Conservation (phyloP, 92 coral and sea anemone genomes). For the Siderastrea radians region DNA sequence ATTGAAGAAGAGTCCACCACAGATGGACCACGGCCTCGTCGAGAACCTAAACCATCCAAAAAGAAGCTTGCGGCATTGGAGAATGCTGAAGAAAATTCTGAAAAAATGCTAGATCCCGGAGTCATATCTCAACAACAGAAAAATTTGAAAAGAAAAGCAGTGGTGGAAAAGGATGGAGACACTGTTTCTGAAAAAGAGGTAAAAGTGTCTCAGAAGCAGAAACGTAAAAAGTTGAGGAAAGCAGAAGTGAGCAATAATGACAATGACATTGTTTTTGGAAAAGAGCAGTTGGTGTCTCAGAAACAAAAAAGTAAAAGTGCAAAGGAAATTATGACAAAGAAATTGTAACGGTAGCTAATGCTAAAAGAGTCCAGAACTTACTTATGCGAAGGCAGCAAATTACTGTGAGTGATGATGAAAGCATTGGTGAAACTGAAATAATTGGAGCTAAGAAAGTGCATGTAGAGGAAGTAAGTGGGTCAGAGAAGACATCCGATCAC, state of each 20-base stretch:
- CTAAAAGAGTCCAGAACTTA: constrained; percentile 36
- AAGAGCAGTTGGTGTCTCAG: constrained; percentile 21
- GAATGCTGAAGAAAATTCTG: not conserved
- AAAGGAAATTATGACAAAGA: constrained; percentile 18
- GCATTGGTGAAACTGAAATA: constrained; percentile 9
- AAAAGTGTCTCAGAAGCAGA: constrained; percentile 24
- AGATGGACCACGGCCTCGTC: constrained; percentile 35
- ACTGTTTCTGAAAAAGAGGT: constrained; percentile 22
- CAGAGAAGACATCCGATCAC: constrained; percentile 18
- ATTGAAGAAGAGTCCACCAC: constrained; percentile 21
- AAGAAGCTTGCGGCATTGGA: constrained; percentile 45
- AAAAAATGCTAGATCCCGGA: constrained; percentile 13
- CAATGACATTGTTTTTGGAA: constrained; percentile 9
- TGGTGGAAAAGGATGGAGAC: not conserved
- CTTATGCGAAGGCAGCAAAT: constrained; percentile 30
- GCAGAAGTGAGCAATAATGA: not conserved
- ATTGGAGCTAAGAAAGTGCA: constrained; percentile 15
- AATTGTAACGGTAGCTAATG: constrained; percentile 30
- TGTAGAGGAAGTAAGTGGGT: constrained; percentile 17
- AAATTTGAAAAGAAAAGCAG: constrained; percentile 25
- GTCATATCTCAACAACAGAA: constrained; percentile 5
- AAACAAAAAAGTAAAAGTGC: constrained; percentile 30
- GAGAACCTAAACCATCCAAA: constrained; percentile 42
- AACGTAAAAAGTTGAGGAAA: constrained; percentile 23
- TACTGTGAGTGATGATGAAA: constrained; percentile 24